Evolutionary conservation across 2,113 vertebrate genomes (phyloP).

Genomic region (Puma concolor): DNA sequence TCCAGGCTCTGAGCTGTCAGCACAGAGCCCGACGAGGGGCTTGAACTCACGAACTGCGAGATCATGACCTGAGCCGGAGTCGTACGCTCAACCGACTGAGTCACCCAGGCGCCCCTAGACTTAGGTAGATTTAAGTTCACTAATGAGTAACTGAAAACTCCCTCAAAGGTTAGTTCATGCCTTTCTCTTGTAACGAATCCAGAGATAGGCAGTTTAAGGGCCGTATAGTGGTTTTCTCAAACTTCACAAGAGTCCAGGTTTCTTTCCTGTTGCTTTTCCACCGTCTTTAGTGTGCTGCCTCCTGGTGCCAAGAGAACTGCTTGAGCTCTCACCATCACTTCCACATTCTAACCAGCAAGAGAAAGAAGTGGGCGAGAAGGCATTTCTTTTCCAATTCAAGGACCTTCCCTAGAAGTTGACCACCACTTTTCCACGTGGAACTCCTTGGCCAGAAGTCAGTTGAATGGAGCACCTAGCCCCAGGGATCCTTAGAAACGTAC

Average conservation of each 20-base stretch:
- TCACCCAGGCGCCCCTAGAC: no score
- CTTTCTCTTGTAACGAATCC: background rate
- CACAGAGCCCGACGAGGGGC: no score
- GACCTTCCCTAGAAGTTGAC: background rate
- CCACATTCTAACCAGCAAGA: background rate
- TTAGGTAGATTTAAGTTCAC: background rate
- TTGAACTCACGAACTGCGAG: no score
- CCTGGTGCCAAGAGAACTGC: background rate
- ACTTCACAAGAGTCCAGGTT: background rate
- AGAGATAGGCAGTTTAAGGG: background rate
- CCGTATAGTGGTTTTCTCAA: accelerated
- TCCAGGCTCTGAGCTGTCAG: no score
- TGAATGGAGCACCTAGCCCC: background rate
- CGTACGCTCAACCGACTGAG: no score
- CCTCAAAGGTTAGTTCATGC: background rate
- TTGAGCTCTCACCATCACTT: background rate
- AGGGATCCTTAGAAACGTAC: background rate
- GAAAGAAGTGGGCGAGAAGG: background rate
- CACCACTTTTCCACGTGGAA: background rate
- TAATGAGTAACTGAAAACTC: background rate
- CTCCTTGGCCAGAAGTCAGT: background rate
- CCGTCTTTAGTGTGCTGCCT: background rate
- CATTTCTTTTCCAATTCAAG: background rate
- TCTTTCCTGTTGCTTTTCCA: background rate
- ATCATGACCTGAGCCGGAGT: no score